Evolutionary conservation across 2,797 vertebrate genomes (phyloP), one percentile per base, ranked within the genome.

Genomic region (Scolopax rusticola): DNA sequence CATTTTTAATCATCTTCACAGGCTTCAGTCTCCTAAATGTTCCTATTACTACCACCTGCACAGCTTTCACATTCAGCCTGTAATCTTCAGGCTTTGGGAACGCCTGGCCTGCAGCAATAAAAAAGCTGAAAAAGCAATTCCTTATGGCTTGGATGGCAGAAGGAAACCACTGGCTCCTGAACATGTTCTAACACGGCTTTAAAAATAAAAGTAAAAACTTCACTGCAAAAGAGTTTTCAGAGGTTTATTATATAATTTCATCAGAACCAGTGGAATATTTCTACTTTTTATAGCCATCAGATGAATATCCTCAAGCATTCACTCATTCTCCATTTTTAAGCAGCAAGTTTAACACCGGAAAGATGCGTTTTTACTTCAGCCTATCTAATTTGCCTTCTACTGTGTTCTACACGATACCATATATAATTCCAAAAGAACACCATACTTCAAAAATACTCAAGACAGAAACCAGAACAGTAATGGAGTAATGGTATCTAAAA

Each of bases 401-500:
- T 12, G 11, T 0, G 6, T n/a, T 27, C 41, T 75, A 16, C 61
- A 21, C 0, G 0, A 51, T 3, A 32, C 27, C 8, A 4, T 8
- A 33, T 2, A 2, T 6, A 11, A 82, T 21, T 65, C 56, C 61
- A 6, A 50, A 87, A 40, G 2, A 48, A 73, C 4, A 61, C 7
- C 23, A 36, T 47, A 8, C 60, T 78, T 43, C n/a, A 74, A 15
- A 91, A 64, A 33, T 15, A 11, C 20, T 21, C 33, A 60, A 24
- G 4, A 84, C 41, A 16, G 51, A 60, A 83, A 33, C 4, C 0
- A 45, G 27, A n/a, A 59, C 28, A 76, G 10, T 9, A 63, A 32
- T 4, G 47, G 9, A 76, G 10, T 9, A 63, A 30, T 4, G 47
- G 9, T 11, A 79, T 2, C 84, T 70, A 10, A 40, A 88, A 19